Evolutionary conservation across 2,797 vertebrate species (phyloP).

Genomic region (Salmo trutta): DNA sequence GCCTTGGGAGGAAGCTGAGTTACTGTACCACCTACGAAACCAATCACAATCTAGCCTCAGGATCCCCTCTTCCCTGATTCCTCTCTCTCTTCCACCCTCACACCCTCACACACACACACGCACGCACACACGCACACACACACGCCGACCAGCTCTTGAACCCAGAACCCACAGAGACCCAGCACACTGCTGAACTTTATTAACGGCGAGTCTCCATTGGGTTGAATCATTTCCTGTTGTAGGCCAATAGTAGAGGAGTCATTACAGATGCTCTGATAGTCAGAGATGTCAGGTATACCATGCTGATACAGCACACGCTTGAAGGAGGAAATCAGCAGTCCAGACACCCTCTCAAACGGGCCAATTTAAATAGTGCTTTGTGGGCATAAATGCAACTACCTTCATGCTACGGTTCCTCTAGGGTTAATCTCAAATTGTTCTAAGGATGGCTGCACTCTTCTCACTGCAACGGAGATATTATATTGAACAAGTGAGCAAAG

Average conservation of each 20-base stretch:
- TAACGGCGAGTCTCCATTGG: conserved; percentile 11
- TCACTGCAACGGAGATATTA: neutral
- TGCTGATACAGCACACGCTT: neutral
- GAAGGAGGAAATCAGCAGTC: neutral
- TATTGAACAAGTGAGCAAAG: neutral
- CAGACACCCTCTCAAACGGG: neutral
- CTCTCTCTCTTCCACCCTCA: neutral
- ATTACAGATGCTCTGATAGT: neutral
- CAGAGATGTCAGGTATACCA: neutral
- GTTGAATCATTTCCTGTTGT: conserved; percentile 14
- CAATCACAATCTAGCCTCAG: neutral
- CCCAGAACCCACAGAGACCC: neutral
- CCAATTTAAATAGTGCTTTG: conserved; percentile 9
- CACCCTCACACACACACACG: conserved; percentile 6
- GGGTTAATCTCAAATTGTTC: neutral
- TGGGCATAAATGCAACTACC: conserved; percentile 6
- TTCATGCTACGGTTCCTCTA: neutral
- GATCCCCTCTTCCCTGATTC: neutral
- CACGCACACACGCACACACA: neutral
- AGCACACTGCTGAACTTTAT: neutral
- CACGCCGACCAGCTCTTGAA: neutral
- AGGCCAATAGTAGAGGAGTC: conserved; percentile 6
- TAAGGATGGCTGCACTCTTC: neutral
- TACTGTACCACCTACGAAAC: neutral
- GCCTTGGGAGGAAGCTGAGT: neutral